A percentile compares a stretch with the other conserved stretches of the same genome.
phyloP scores from a whole-genome alignment of 2,113 vertebrate genomes.

The Baryphthengus martii region DNA sequence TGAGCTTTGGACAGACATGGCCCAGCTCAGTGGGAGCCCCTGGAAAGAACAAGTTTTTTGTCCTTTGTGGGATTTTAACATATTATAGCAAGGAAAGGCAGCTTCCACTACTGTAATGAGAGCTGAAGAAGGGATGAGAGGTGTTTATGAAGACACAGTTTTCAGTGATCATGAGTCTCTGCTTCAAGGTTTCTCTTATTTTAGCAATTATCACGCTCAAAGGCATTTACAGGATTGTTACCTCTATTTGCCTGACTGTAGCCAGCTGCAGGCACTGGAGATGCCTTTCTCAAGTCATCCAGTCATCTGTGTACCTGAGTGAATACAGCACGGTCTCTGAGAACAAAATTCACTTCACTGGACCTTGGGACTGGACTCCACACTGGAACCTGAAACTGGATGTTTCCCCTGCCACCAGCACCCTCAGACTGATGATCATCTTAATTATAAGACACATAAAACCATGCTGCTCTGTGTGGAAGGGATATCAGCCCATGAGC shows the following conservation, averaged over 20 bases:
- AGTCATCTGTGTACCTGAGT: not conserved
- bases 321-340: accelerated
- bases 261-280: not conserved
- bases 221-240: not conserved
- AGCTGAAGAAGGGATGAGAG: not conserved
- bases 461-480: accelerated
- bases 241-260: not conserved
- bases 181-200: not conserved
- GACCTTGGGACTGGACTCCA: not conserved
- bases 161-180: not conserved
- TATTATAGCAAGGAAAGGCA: not conserved
- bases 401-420: not conserved
- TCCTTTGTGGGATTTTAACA: accelerated
- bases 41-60: not conserved
- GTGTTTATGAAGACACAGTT: not conserved
- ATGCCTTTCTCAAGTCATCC: not conserved
- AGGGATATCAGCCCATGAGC: accelerated
- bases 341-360: not conserved
- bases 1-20: not conserved
- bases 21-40: not conserved
- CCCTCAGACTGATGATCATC: not conserved
- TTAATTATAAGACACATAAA: not conserved
- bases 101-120: not conserved
- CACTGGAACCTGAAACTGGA: not conserved
- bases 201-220: not conserved